phyloP scores from a whole-genome alignment of 2,113 vertebrate species.

The Python bivittatus region DNA sequence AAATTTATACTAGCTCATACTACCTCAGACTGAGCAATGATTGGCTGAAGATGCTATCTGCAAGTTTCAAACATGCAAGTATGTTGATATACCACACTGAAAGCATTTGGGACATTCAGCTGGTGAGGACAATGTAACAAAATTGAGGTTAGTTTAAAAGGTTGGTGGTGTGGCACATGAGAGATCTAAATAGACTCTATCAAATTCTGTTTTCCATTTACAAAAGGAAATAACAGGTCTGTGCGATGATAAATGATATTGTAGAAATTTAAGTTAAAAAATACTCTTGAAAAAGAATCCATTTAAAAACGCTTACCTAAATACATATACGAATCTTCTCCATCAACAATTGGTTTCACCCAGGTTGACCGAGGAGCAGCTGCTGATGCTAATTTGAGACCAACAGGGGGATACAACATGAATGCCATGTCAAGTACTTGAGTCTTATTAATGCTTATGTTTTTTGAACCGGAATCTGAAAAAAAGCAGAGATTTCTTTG shows the following conservation, averaged over 20 bases:
- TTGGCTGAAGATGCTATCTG: neutral
- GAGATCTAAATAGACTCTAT: neutral
- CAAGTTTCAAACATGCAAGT: neutral
- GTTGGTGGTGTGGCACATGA: neutral
- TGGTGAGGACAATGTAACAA: neutral
- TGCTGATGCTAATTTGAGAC: constrained; percentile 5
- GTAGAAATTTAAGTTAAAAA: neutral
- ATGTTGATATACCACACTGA: neutral
- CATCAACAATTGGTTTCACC: neutral
- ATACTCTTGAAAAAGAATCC: neutral
- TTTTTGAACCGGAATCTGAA: constrained; percentile 1
- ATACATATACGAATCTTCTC: constrained; percentile 21
- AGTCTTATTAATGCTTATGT: constrained; percentile 28
- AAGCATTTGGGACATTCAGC: neutral
- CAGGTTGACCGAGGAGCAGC: constrained; percentile 8
- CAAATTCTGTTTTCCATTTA: neutral
- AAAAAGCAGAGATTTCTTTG: neutral
- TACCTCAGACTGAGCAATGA: neutral
- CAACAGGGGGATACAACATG: constrained; percentile 39
- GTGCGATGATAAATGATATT: neutral
- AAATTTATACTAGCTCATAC: neutral
- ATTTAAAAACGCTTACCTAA: constrained; percentile 19
- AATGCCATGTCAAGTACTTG: constrained; percentile 46
- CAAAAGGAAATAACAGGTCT: neutral
- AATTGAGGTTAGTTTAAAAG: neutral